phyloP scores from a whole-genome alignment of 2,797 vertebrate genomes.

The Coregonus ussuriensis region DNA sequence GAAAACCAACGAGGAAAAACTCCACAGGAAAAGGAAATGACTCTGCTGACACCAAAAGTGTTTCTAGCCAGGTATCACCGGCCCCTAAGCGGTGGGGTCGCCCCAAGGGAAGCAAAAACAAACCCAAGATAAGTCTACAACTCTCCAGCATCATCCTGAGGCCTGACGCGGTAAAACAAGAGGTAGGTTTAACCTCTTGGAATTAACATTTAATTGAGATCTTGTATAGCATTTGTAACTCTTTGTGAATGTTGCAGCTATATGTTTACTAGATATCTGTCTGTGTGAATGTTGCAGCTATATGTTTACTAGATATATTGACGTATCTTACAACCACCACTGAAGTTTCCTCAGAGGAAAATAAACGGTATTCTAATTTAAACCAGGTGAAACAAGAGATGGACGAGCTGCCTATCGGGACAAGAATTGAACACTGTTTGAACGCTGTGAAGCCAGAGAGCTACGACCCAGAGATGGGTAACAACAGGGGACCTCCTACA shows the following conservation, averaged over 20 bases:
- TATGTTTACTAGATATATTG: too few relatives aligned
- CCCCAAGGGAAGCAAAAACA: background rate
- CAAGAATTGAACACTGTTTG: background rate
- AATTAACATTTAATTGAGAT: background rate
- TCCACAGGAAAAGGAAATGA: background rate
- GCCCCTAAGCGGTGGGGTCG: too few relatives aligned
- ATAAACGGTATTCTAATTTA: too few relatives aligned
- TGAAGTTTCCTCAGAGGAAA: too few relatives aligned
- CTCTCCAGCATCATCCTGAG: background rate
- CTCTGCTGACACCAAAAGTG: background rate
- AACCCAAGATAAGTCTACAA: background rate
- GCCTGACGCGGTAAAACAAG: background rate
- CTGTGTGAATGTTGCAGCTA: too few relatives aligned
- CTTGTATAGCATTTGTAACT: background rate
- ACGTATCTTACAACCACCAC: too few relatives aligned
- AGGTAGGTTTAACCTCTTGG: background rate
- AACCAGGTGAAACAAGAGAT: background rate
- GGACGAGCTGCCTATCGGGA: background rate
- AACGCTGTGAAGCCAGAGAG: background rate
- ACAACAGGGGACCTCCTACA: background rate
- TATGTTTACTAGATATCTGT: background rate
- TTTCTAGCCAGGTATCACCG: background rate
- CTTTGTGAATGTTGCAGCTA: background rate
- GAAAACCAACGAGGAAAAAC: background rate
- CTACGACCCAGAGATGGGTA: background rate